A percentile compares a stretch with the other conserved stretches of the same genome.
Conservation (phyloP, 1,140 invertebrate species). For the Zaprionus ghesquierei region DNA sequence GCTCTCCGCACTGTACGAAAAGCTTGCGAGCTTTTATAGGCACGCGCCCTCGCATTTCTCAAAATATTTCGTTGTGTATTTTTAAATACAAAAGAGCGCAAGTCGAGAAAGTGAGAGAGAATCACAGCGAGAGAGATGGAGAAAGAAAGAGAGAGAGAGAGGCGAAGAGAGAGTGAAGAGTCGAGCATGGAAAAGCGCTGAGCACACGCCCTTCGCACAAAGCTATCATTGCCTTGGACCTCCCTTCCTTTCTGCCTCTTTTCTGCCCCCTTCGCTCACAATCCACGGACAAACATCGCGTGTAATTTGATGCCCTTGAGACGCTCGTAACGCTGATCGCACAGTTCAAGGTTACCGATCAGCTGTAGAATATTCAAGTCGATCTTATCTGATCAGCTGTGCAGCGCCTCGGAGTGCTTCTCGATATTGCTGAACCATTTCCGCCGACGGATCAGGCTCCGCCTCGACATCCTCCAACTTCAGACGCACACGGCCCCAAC, state of each 20-base stretch:
- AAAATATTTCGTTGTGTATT: conserved; percentile 31
- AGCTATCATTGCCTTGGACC: no score
- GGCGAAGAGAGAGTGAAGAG: neutral
- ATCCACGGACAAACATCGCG: neutral
- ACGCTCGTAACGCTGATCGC: conserved; percentile 20
- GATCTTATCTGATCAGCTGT: conserved; percentile 28
- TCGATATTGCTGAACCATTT: conserved; percentile 30
- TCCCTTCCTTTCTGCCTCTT: no score
- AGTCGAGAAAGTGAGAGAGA: neutral
- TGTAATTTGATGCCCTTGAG: conserved; percentile 19
- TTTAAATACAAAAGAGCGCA: conserved; percentile 17
- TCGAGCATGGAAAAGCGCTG: neutral
- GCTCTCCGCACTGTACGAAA: neutral
- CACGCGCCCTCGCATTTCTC: conserved; percentile 31
- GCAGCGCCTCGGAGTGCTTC: conserved; percentile 13
- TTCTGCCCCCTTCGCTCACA: neutral
- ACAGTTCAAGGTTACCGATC: neutral
- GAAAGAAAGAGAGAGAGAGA: neutral
- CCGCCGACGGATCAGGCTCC: neutral
- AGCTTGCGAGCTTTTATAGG: conserved; percentile 12
- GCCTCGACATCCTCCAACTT: neutral
- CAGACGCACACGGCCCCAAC: neutral
- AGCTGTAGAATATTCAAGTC: conserved; percentile 16
- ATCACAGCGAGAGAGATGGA: neutral
- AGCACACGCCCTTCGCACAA: neutral